A percentile compares a stretch with the other conserved stretches of the same genome.
phyloP scores from a whole-genome alignment of 2,888 invertebrate species.

The Odontomyia ornata region DNA sequence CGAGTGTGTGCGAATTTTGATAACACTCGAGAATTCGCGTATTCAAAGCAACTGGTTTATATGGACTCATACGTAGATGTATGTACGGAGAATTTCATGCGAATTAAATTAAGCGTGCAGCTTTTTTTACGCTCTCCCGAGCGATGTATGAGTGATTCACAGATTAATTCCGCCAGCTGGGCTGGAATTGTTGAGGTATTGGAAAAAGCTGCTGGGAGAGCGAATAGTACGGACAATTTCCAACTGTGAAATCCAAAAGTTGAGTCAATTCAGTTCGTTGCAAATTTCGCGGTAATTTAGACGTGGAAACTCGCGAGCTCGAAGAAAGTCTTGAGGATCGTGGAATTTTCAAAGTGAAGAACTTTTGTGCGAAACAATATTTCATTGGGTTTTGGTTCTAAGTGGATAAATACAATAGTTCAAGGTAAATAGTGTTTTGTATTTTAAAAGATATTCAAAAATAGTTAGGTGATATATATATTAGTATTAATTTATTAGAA shows the following conservation, averaged over 20 bases:
- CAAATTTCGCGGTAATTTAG: slow-evolving; percentile 31
- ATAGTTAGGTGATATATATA: background rate
- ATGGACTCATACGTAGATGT: too few relatives aligned
- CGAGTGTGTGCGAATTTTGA: background rate
- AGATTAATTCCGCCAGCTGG: background rate
- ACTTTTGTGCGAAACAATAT: background rate
- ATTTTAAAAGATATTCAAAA: background rate
- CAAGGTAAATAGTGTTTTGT: slow-evolving; percentile 20
- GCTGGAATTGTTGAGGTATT: background rate
- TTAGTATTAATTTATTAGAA: too few relatives aligned
- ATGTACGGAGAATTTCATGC: too few relatives aligned
- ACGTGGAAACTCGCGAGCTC: slow-evolving; percentile 30
- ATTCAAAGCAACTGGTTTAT: too few relatives aligned
- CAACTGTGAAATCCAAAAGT: background rate
- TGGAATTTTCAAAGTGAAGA: background rate
- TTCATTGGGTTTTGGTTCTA: background rate
- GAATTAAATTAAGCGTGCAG: too few relatives aligned
- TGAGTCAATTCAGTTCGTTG: slow-evolving; percentile 36
- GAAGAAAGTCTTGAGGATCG: background rate
- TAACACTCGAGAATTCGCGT: too few relatives aligned
- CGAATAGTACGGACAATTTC: slow-evolving; percentile 17
- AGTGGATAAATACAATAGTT: background rate
- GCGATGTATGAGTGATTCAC: background rate
- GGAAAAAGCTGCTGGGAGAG: slow-evolving; percentile 10
- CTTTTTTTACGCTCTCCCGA: background rate